Evolutionary conservation across 2,113 vertebrate species (phyloP).

Genomic region (Microtus ochrogaster): DNA sequence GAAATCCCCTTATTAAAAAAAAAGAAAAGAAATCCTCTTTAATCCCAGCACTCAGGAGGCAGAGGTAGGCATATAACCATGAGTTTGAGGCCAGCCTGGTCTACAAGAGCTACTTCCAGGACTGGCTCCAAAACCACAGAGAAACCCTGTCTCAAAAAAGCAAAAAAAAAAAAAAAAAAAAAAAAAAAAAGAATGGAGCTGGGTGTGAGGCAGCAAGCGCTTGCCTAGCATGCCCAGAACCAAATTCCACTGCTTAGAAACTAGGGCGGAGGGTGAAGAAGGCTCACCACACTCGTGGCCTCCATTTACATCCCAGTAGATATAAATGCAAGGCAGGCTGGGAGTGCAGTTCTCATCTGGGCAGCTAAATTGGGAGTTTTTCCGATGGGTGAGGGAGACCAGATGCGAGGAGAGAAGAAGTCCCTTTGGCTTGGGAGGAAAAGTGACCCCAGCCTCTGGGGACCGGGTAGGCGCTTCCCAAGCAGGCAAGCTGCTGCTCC

Average conservation of each 20-base stretch:
- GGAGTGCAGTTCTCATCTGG: neutral
- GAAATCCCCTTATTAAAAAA: neutral
- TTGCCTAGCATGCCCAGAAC: neutral
- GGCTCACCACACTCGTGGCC: neutral
- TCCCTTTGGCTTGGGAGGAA: neutral
- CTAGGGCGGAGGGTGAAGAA: neutral
- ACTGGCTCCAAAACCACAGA: too few relatives aligned
- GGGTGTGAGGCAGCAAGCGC: too few relatives aligned
- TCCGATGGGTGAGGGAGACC: neutral
- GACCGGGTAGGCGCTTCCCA: neutral
- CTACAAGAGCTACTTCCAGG: too few relatives aligned
- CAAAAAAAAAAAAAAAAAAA: too few relatives aligned
- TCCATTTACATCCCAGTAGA: neutral
- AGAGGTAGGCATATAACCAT: too few relatives aligned
- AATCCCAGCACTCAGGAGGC: too few relatives aligned
- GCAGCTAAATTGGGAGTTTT: neutral
- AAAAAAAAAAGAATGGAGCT: neutral
- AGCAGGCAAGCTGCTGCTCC: neutral
- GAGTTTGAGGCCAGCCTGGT: too few relatives aligned
- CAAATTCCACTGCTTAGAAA: neutral
- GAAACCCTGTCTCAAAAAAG: too few relatives aligned
- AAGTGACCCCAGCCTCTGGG: neutral
- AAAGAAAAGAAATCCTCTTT: too few relatives aligned
- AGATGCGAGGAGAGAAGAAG: constrained; percentile 3
- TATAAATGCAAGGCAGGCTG: neutral